Evolutionary conservation across 2,797 vertebrate species (phyloP).

Genomic region (Phaenicophaeus curvirostris): DNA sequence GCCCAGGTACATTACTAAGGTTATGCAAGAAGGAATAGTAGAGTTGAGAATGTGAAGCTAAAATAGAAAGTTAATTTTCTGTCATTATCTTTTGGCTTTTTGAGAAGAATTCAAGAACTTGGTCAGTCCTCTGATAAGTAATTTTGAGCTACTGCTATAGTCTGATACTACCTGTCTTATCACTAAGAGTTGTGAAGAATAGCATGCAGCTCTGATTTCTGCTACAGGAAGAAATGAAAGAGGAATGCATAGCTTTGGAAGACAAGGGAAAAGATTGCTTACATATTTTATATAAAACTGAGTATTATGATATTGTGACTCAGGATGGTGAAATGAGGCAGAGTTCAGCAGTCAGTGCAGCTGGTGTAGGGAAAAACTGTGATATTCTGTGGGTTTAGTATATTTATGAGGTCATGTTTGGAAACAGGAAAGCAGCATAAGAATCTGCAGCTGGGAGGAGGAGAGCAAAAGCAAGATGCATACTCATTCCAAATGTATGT

Average conservation of each 20-base stretch:
- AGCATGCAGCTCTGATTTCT: neutral
- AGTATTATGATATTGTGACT: neutral
- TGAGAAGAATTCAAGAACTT: neutral
- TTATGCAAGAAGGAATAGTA: neutral
- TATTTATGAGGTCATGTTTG: neutral
- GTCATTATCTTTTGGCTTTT: neutral
- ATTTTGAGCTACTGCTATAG: neutral
- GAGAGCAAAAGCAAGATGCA: neutral
- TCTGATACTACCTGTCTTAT: neutral
- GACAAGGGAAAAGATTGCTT: neutral
- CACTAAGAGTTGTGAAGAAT: neutral
- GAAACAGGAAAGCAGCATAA: neutral
- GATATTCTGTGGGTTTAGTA: neutral
- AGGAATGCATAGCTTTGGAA: neutral
- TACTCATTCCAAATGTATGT: neutral
- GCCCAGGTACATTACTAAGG: neutral
- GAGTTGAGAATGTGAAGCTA: neutral
- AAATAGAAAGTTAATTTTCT: neutral
- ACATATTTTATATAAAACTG: neutral
- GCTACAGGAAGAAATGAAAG: neutral
- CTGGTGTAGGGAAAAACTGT: neutral
- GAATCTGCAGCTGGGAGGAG: conserved; percentile 3
- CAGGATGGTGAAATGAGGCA: neutral
- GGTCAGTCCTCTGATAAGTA: neutral
- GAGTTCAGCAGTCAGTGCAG: neutral